Percentiles rank a stretch among this genome's conserved stretches.
Conservation (phyloP, 2,888 invertebrate genomes). For the Omphaloscelis lunosa region DNA sequence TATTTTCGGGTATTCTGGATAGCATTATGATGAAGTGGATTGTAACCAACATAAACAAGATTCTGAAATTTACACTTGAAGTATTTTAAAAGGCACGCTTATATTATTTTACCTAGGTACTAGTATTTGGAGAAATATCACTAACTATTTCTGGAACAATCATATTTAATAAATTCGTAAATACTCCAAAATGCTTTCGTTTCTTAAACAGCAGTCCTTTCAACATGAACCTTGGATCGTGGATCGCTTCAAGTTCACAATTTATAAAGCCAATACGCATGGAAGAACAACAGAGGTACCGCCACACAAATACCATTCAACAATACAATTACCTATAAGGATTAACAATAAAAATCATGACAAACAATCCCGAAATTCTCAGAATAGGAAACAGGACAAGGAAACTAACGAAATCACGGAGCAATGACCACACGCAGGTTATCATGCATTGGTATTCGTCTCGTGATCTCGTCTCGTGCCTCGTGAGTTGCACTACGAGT, state of each 20-base stretch:
- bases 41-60: not conserved
- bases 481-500: slow-evolving; percentile 57
- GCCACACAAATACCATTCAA: slow-evolving; percentile 10
- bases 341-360: slow-evolving; percentile 42
- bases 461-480: slow-evolving; percentile 45
- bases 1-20: slow-evolving; percentile 8
- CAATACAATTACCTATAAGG: slow-evolving; percentile 8
- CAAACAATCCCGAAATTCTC: slow-evolving; percentile 45
- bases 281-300: slow-evolving; percentile 41
- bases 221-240: not conserved
- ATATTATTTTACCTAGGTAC: not conserved
- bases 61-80: not conserved
- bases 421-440: slow-evolving; percentile 58
- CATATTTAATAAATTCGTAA: not conserved
- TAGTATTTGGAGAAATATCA: not conserved
- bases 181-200: not conserved
- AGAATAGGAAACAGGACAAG: slow-evolving; percentile 40
- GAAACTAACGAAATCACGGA: slow-evolving; percentile 46
- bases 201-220: not conserved
- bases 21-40: slow-evolving; percentile 9
- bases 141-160: not conserved
- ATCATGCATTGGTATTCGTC: slow-evolving; percentile 63
- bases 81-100: not conserved
- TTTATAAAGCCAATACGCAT: slow-evolving; percentile 24
- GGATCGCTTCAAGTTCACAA: slow-evolving; percentile 11